These are phyloP conservation scores for Cossypha heuglini DNA, from an alignment of 2,797 vertebrate species.

Conservation along the genomic window DNA sequence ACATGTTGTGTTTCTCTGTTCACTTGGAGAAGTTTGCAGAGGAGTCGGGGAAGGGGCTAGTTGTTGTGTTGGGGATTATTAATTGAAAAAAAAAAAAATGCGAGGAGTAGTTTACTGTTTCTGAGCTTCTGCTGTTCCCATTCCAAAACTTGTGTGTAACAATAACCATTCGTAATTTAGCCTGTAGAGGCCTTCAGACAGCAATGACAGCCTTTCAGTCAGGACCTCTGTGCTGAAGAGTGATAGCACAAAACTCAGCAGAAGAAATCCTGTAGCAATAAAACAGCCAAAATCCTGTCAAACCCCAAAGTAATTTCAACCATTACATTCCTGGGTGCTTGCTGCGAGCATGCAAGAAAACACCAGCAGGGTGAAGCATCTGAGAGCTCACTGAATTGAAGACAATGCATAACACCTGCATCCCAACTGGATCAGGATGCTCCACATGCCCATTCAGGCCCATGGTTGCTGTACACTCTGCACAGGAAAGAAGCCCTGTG, in stretches of 20 bases:
- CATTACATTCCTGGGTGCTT: not conserved
- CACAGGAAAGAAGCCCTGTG: not conserved
- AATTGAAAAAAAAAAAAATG: not conserved
- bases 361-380: not conserved
- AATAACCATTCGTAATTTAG: not conserved
- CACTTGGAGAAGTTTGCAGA: not conserved
- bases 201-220: not conserved
- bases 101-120: not conserved
- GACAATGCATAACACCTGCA: accelerated
- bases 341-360: not conserved
- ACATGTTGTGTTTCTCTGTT: not conserved
- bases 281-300: not conserved
- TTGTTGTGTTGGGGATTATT: not conserved
- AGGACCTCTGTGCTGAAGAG: not conserved
- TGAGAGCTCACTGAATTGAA: not conserved
- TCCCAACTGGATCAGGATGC: too few species aligned
- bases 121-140: not conserved
- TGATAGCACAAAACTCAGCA: not conserved
- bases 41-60: not conserved
- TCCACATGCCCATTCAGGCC: not conserved
- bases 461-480: accelerated
- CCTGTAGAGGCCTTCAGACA: not conserved
- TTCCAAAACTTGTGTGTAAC: not conserved
- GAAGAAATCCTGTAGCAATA: not conserved
- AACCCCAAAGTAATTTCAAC: not conserved